Conservation (phyloP, 2,797 vertebrate genomes). For the Steatocranus sp. region DNA sequence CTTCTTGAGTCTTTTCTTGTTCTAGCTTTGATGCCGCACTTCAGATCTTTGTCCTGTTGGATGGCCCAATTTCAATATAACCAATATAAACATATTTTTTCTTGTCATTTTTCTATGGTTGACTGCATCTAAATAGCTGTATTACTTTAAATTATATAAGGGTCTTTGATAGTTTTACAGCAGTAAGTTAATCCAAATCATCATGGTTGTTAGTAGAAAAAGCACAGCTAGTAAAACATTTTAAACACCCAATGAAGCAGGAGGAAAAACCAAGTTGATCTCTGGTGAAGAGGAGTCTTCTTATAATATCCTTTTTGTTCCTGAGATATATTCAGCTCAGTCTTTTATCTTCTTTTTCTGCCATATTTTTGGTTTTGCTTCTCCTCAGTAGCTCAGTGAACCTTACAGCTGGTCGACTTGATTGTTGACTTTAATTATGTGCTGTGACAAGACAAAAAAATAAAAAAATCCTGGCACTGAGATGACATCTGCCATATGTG, state of each 20-base stretch:
- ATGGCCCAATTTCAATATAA: background rate
- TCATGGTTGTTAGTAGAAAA: background rate
- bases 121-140: background rate
- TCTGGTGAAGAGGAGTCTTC: background rate
- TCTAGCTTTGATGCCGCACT: background rate
- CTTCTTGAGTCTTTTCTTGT: background rate
- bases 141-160: background rate
- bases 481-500: constrained; percentile 48
- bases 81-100: background rate
- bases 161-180: background rate
- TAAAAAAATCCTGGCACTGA: constrained; percentile 25
- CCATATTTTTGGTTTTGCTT: background rate
- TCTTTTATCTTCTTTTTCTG: background rate
- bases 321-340: background rate
- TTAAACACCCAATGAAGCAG: background rate
- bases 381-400: background rate
- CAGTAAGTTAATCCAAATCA: background rate
- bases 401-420: background rate
- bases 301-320: background rate
- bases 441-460: background rate
- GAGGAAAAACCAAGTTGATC: background rate
- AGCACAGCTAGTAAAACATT: background rate
- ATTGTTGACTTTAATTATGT: background rate
- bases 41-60: background rate
- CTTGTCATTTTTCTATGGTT: background rate